Evolutionary conservation across 2,113 vertebrate genomes (phyloP).

Genomic region (Gorsachius goisagi): DNA sequence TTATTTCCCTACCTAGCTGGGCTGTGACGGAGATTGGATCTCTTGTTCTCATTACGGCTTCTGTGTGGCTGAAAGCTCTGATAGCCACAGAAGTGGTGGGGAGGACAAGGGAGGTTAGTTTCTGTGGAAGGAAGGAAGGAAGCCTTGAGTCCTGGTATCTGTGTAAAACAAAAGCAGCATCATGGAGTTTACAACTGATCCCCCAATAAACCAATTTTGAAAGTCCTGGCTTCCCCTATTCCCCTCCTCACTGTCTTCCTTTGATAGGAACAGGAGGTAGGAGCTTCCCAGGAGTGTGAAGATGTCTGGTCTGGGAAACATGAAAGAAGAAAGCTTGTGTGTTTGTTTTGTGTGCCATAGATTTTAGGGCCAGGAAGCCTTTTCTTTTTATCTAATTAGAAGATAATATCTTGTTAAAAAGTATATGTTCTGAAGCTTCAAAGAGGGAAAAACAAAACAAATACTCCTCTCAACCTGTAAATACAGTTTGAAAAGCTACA

Average conservation of each 20-base stretch:
- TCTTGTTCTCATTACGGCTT: background rate
- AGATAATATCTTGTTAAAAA: constrained; percentile 44
- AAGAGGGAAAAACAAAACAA: background rate
- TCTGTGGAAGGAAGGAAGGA: background rate
- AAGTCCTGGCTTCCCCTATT: background rate
- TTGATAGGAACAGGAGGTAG: constrained; percentile 44
- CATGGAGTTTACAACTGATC: constrained; percentile 9
- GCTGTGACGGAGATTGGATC: background rate
- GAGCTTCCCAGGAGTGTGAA: constrained; percentile 28
- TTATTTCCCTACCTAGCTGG: background rate
- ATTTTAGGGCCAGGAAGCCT: constrained; percentile 36
- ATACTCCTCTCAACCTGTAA: constrained; percentile 3
- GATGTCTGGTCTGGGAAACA: constrained; percentile 53
- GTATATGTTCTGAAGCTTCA: constrained; percentile 20
- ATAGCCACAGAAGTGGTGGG: background rate
- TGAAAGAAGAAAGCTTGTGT: constrained; percentile 40
- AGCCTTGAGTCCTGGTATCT: background rate
- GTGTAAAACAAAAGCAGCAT: constrained; percentile 43
- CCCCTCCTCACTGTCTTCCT: constrained; percentile 19
- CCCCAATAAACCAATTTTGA: constrained; percentile 60
- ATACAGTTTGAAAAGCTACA: constrained; percentile 18
- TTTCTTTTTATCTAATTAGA: constrained; percentile 28
- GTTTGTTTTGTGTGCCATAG: constrained; percentile 11
- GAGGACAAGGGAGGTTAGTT: background rate
- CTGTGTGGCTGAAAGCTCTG: background rate